phyloP scores from a whole-genome alignment of 30 jellyfish, hydroid and myxozoan genomes.

The Aurelia sp. region DNA sequence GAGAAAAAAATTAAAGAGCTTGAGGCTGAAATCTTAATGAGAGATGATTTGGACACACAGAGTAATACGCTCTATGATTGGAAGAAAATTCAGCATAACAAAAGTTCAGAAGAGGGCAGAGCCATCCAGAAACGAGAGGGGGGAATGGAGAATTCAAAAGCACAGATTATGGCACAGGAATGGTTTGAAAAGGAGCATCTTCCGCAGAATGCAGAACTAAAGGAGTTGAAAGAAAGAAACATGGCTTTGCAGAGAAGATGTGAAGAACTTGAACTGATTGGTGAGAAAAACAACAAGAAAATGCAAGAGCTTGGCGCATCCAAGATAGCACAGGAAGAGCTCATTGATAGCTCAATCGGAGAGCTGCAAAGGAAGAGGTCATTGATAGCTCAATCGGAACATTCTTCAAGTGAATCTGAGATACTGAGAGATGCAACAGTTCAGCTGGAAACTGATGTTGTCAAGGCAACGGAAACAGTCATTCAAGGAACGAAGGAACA shows the following conservation, averaged over 20 bases:
- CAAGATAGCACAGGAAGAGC: neutral
- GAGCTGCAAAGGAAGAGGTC: too few relatives aligned
- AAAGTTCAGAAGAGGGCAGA: too few relatives aligned
- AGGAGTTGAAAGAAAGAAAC: neutral
- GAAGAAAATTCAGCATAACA: too few relatives aligned
- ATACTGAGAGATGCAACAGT: neutral
- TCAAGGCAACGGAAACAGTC: neutral
- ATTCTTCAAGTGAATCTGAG: neutral
- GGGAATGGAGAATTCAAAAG: too few relatives aligned
- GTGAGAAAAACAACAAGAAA: neutral
- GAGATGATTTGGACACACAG: neutral
- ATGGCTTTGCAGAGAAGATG: neutral
- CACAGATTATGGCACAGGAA: too few relatives aligned
- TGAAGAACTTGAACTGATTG: neutral
- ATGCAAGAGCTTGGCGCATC: neutral
- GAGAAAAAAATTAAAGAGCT: too few relatives aligned
- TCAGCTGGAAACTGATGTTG: neutral
- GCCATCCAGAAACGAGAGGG: too few relatives aligned
- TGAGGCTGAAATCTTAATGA: neutral
- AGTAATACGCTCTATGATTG: neutral
- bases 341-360: too few relatives aligned
- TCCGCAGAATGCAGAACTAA: neutral
- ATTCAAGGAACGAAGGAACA: neutral
- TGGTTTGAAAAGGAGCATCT: too few relatives aligned
- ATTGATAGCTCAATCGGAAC: neutral